These are phyloP conservation scores for Carcina quercana DNA, from an alignment of 2,888 invertebrate genomes.

Conservation along the genomic window DNA sequence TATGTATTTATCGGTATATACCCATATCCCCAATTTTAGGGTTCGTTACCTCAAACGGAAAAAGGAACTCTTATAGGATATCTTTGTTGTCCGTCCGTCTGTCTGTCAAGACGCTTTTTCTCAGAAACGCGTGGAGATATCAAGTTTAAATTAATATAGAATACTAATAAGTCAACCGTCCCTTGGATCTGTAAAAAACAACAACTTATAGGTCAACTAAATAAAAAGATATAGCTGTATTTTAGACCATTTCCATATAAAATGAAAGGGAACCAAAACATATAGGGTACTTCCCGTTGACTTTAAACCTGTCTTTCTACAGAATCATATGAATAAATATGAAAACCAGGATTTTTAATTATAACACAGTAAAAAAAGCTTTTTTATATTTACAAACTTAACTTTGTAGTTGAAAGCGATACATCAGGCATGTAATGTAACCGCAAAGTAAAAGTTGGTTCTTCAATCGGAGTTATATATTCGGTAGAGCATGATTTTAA, in stretches of 20 bases:
- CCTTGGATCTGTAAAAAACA: not conserved
- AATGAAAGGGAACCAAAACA: not conserved
- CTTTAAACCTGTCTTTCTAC: not conserved
- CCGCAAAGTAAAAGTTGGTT: not conserved
- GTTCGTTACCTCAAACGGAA: too few species aligned
- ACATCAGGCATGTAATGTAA: too few species aligned
- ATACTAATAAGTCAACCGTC: too few species aligned
- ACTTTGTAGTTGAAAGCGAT: not conserved
- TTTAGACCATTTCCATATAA: not conserved
- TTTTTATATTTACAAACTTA: not conserved
- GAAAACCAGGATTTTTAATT: not conserved
- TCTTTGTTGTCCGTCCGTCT: too few species aligned
- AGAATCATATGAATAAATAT: not conserved
- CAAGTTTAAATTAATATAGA: too few species aligned
- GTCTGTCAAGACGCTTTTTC: too few species aligned
- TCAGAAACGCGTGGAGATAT: too few species aligned
- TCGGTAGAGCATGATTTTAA: too few species aligned
- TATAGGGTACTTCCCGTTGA: not conserved
- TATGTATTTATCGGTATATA: too few species aligned
- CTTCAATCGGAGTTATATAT: too few species aligned
- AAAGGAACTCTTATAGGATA: too few species aligned
- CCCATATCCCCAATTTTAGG: too few species aligned
- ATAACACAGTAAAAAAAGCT: not conserved
- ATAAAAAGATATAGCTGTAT: not conserved
- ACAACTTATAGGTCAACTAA: not conserved